A percentile compares a stretch with the other conserved stretches of the same genome.
Evolutionary conservation across 2,888 invertebrate species (phyloP).

Genomic region (Timema podura): DNA sequence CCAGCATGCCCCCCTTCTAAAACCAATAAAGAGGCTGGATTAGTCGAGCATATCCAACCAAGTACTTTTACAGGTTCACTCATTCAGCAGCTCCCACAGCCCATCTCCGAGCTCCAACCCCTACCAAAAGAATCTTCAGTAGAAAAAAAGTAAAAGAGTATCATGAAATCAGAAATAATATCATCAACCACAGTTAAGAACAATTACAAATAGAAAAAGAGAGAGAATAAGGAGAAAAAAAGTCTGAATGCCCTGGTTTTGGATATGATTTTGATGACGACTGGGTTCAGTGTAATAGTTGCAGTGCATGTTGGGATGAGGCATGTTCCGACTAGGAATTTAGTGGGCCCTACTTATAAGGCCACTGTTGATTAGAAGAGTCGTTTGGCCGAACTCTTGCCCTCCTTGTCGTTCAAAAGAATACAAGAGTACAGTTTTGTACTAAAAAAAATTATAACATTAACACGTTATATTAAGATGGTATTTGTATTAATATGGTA

Average conservation of each 20-base stretch:
- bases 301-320: conserved; percentile 7
- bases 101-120: not conserved
- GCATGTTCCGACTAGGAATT: not conserved
- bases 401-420: not conserved
- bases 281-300: conserved; percentile 3
- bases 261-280: not conserved
- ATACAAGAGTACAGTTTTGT: not conserved
- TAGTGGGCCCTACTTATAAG: not conserved
- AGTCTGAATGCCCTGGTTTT: not conserved
- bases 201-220: not conserved
- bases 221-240: not conserved
- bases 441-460: not conserved
- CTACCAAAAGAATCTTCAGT: not conserved
- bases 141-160: not conserved
- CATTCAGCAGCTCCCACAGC: not conserved
- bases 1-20: not conserved
- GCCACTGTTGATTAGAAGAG: not conserved
- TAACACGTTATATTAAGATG: no score
- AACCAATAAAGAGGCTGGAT: not conserved
- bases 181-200: not conserved
- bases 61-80: not conserved
- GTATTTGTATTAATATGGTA: no score
- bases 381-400: not conserved
- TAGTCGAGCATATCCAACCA: not conserved
- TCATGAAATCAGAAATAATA: not conserved